Evolutionary conservation across 2,888 invertebrate genomes (phyloP), one percentile per base, ranked within the genome.

Genomic region (Thymelicus sylvestris): DNA sequence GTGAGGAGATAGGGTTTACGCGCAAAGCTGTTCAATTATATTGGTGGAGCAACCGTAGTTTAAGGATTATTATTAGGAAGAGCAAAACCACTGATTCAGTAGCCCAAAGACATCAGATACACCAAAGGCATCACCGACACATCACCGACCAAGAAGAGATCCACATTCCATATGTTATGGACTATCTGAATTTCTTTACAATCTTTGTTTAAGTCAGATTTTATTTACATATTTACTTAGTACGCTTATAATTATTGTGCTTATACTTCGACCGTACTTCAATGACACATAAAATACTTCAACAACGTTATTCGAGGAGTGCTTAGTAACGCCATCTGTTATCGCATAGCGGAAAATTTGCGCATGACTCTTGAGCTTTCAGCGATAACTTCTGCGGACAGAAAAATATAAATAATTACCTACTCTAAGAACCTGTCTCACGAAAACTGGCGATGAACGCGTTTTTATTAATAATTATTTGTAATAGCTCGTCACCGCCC

Each of bases 381-480:
- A 44, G 2, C 44, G 41, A 41, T 12, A 2, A 8, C 6, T 19
- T 19, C 19, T 19, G 19, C 19, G 19, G 8, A 15, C 7, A 52
- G 0, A 52, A 55, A 5, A 55, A 55, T 24, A 55, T 55, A 55
- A 55, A 7, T 24, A 15, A 15, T 24, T 19, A 19, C n/a, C n/a
- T n/a, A n/a, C 52, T 12, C 55, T 24, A 55, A 55, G 55, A 39
- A 66, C 66, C 66, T 66, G 66, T 66, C 52, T 52, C 52, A 65
- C 19, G 24, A 64, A 47, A 39, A 24, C 44, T 57, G 13, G 47
- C 55, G 12, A 47, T 62, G 65, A 52, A 52, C 61, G n/a, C 59
- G 39, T 59, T 55, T 67, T 67, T 61, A 67, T 61, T 61, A 67
- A 61, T 67, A 67, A 69, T 47, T 63, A 57, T 69, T 63, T 63